These are phyloP conservation scores for Parascotia fuliginaria DNA, from an alignment of 2,888 invertebrate genomes.

Conservation along the genomic window DNA sequence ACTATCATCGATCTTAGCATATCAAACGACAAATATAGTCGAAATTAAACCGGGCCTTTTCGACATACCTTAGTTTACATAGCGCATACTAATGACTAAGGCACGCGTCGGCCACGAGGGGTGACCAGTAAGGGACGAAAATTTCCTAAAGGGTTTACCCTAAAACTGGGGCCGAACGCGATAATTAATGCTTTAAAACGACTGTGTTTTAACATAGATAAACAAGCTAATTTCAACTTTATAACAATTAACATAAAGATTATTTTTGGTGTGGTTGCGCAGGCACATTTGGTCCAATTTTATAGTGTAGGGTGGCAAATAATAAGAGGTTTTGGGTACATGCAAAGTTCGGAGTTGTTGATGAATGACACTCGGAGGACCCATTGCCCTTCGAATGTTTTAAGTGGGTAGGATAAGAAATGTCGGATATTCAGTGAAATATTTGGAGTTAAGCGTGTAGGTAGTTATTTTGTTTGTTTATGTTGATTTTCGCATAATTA, in stretches of 20 bases:
- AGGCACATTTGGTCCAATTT: slow-evolving; percentile 78
- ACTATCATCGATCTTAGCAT: slow-evolving; percentile 46
- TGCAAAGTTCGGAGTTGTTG: slow-evolving; percentile 82
- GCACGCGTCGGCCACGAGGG: slow-evolving; percentile 70
- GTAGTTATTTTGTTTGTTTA: slow-evolving; percentile 51
- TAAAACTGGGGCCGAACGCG: slow-evolving; percentile 74
- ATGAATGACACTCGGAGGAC: slow-evolving; percentile 85
- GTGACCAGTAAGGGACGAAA: slow-evolving; percentile 83
- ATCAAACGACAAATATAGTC: slow-evolving; percentile 55
- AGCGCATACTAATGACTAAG: slow-evolving; percentile 76
- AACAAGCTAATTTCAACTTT: slow-evolving; percentile 45
- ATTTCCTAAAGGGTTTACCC: slow-evolving; percentile 83
- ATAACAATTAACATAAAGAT: slow-evolving; percentile 33
- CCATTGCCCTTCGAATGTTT: slow-evolving; percentile 85
- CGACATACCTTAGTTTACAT: slow-evolving; percentile 75
- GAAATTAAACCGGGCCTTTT: slow-evolving; percentile 70
- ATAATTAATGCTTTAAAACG: slow-evolving; percentile 83
- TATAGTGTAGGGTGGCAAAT: slow-evolving; percentile 82
- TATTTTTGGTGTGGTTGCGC: slow-evolving; percentile 26
- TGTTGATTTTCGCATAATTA: slow-evolving; percentile 62
- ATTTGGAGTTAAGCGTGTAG: slow-evolving; percentile 57
- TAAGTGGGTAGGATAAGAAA: slow-evolving; percentile 84
- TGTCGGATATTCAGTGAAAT: slow-evolving; percentile 82
- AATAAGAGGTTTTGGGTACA: slow-evolving; percentile 79
- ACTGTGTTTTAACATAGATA: slow-evolving; percentile 58